phyloP scores from a whole-genome alignment of 1,140 invertebrate species.

The Eriosoma lanigerum region DNA sequence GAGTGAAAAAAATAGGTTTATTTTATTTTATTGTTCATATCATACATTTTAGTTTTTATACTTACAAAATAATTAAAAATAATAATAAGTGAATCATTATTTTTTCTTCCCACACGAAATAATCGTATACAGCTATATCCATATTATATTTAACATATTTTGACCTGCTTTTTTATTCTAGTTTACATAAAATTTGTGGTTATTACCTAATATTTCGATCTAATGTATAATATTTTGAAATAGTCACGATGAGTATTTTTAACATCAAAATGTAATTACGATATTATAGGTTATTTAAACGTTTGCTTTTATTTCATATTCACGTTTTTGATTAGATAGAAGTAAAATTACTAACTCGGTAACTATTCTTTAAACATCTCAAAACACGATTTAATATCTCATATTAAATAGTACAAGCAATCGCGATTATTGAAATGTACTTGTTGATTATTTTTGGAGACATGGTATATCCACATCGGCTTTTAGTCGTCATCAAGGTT shows the following conservation, averaged over 20 bases:
- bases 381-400: no score
- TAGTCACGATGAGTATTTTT: background rate
- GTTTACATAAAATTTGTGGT: background rate
- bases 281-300: background rate
- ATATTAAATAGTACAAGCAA: no score
- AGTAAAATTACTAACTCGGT: no score
- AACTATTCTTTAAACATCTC: no score
- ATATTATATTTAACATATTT: constrained; percentile 3
- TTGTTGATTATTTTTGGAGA: background rate
- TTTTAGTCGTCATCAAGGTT: constrained; percentile 29
- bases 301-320: background rate
- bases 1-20: no score
- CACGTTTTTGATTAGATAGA: background rate
- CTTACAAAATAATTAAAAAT: constrained; percentile 29
- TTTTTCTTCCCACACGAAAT: constrained; percentile 33
- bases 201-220: background rate
- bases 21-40: no score
- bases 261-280: background rate
- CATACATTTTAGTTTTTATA: background rate
- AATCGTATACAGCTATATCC: no score
- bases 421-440: background rate
- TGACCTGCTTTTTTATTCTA: background rate
- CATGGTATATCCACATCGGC: background rate
- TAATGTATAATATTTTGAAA: background rate
- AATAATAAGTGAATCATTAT: constrained; percentile 34